Evolutionary conservation across 30 jellyfish, hydroid and myxozoan species (phyloP).

Genomic region (Aurelia aurita): DNA sequence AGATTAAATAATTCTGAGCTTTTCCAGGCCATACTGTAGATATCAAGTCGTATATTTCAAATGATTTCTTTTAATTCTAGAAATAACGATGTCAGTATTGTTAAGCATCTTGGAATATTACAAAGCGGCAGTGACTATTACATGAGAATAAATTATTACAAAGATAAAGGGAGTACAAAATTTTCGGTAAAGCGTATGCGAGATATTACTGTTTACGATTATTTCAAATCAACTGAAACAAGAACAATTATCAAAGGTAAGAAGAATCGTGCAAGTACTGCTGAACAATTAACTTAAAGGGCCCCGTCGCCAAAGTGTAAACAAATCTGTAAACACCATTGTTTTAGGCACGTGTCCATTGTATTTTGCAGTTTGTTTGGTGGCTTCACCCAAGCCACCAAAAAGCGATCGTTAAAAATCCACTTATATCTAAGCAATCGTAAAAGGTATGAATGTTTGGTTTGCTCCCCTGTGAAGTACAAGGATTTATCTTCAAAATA

Average conservation of each 20-base stretch:
- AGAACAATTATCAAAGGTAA: constrained; percentile 35
- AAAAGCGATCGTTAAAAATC: too few species aligned
- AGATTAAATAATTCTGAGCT: too few species aligned
- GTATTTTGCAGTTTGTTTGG: too few species aligned
- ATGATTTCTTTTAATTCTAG: not conserved
- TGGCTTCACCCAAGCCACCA: too few species aligned
- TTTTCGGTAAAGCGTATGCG: constrained; percentile 16
- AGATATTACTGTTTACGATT: not conserved
- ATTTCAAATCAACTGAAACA: constrained; percentile 26
- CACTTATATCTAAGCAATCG: too few species aligned
- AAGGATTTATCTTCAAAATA: too few species aligned
- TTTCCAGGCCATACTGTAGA: too few species aligned
- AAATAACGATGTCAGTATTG: not conserved
- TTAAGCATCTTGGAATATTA: not conserved
- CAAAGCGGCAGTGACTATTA: not conserved
- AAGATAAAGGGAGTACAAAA: constrained; percentile 24
- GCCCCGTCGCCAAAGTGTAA: not conserved
- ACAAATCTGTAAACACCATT: too few species aligned
- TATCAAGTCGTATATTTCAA: not conserved
- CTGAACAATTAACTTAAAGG: not conserved
- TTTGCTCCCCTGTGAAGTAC: too few species aligned
- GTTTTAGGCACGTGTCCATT: too few species aligned
- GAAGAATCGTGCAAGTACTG: too few species aligned
- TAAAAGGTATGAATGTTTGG: too few species aligned
- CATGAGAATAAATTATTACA: constrained; percentile 6